Evolutionary conservation across 2,113 vertebrate genomes (phyloP), one percentile per base, ranked within the genome.

Genomic region (Mastomys coucha): DNA sequence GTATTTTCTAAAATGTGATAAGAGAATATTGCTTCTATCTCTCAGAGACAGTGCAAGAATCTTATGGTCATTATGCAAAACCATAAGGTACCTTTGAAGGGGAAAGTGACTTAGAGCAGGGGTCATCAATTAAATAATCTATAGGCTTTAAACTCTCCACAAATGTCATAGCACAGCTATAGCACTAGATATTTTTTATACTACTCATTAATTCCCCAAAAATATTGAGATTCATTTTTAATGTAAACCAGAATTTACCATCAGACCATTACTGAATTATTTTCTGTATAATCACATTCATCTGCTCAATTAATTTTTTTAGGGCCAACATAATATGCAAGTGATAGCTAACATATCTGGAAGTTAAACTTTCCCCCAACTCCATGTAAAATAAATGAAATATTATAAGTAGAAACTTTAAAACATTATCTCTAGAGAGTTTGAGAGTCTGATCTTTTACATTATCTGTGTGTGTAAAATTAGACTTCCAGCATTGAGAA

Each of bases 241-340:
- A 17, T 89, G 14, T 7, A 77, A 96, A 88, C 12, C 19, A 92
- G 72, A 84, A 86, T 22, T 86, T 95, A 51, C 76, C 36, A 89
- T 92, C 1, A 53, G 36, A n/a, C 49, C 24, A 77, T 24, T 70
- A 49, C 24, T 51, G n/a, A 89, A 91, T 86, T 75, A n/a, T 26
- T 76, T 88, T 26, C 31, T 85, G n/a, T 63, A 69, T 53, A 94
- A 73, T 78, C 60, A 93, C 22, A 77, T 73, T 53, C n/a, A 73
- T 95, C 56, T 67, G 65, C 45, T 96, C 33, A 86, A 6, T 91
- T 93, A 85, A 94, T 80, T 89, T 84, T 84, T 88, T 78, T 77
- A 80, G 92, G 56, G 67, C 22, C 20, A 42, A 6, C 26, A 28
- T 91, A 33, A n/a, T 36, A 58, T 67, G 58, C 51, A 93, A 94